These are phyloP conservation scores for Melitaea cinxia DNA, from an alignment of 1,140 invertebrate genomes.

Conservation along the genomic window DNA sequence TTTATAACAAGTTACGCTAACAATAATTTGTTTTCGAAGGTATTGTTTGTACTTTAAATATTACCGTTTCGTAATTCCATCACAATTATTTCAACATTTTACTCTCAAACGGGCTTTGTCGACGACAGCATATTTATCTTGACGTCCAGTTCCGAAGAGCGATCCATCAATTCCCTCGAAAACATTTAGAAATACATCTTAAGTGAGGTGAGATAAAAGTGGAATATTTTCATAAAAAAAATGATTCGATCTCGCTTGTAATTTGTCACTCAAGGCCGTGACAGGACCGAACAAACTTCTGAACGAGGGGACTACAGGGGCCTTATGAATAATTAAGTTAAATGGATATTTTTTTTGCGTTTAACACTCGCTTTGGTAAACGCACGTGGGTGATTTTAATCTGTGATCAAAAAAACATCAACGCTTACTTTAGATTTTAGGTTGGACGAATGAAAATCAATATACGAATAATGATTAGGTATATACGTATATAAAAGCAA, in stretches of 20 bases:
- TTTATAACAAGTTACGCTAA: conserved; percentile 1
- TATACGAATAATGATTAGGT: no score
- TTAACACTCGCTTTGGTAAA: conserved; percentile 29
- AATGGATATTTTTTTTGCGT: conserved; percentile 47
- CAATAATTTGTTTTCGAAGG: conserved; percentile 16
- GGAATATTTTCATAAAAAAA: conserved; percentile 53
- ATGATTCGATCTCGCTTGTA: conserved; percentile 57
- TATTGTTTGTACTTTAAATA: conserved; percentile 32
- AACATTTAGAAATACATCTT: conserved; percentile 42
- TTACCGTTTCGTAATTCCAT: conserved; percentile 26
- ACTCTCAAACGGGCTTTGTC: conserved; percentile 26
- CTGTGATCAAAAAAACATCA: conserved; percentile 26
- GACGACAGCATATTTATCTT: conserved; percentile 40
- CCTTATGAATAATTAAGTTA: conserved; percentile 76
- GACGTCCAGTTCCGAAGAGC: conserved; percentile 33
- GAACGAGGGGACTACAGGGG: conserved; percentile 53
- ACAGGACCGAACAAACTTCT: conserved; percentile 56
- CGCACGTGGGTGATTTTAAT: conserved; percentile 50
- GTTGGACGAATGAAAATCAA: background rate
- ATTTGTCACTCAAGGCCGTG: conserved; percentile 70
- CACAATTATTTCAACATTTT: conserved; percentile 30
- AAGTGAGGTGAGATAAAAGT: conserved; percentile 44
- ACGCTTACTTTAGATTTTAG: background rate
- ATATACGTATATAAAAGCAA: no score
- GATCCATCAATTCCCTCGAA: conserved; percentile 40